Percentiles rank a stretch among this genome's conserved stretches.
phyloP scores from a whole-genome alignment of 2,888 invertebrate species.

The Drosophila tanythrix region DNA sequence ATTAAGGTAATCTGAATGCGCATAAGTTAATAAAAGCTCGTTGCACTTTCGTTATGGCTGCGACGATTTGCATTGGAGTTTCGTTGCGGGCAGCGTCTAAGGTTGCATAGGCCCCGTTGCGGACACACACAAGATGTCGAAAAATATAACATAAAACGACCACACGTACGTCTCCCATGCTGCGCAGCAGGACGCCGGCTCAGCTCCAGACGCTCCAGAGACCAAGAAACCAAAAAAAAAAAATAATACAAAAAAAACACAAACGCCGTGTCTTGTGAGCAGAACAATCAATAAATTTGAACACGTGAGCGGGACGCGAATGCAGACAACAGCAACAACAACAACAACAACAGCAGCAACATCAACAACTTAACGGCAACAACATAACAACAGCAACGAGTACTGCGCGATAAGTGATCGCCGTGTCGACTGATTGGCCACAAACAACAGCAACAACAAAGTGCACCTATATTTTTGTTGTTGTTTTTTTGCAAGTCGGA shows the following conservation, averaged over 20 bases:
- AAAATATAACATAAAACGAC: conserved; percentile 82
- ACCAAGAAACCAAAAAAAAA: conserved; percentile 24
- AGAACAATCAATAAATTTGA: conserved; percentile 85
- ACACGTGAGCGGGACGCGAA: conserved; percentile 84
- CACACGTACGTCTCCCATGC: conserved; percentile 85
- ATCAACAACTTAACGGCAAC: conserved; percentile 29
- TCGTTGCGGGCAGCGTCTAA: conserved; percentile 51
- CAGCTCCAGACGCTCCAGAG: conserved; percentile 26
- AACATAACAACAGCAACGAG: conserved; percentile 36
- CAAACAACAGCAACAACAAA: conserved; percentile 56
- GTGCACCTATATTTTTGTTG: neutral
- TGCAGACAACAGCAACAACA: conserved; percentile 56
- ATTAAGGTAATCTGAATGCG: conserved; percentile 81
- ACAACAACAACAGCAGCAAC: conserved; percentile 49
- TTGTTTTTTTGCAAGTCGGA: conserved; percentile 13
- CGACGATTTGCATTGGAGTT: conserved; percentile 65
- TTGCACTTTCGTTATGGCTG: conserved; percentile 56
- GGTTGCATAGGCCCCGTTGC: conserved; percentile 64
- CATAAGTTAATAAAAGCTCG: conserved; percentile 79
- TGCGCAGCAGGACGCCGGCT: conserved; percentile 82
- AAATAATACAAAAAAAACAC: conserved; percentile 33
- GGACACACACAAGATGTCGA: conserved; percentile 76
- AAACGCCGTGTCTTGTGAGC: conserved; percentile 76
- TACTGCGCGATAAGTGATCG: conserved; percentile 73
- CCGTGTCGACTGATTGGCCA: conserved; percentile 76